Percentiles rank a stretch among this genome's conserved stretches.
These are phyloP conservation scores for Drepana arcuata DNA, from an alignment of 1,140 invertebrate genomes.

Conservation along the genomic window DNA sequence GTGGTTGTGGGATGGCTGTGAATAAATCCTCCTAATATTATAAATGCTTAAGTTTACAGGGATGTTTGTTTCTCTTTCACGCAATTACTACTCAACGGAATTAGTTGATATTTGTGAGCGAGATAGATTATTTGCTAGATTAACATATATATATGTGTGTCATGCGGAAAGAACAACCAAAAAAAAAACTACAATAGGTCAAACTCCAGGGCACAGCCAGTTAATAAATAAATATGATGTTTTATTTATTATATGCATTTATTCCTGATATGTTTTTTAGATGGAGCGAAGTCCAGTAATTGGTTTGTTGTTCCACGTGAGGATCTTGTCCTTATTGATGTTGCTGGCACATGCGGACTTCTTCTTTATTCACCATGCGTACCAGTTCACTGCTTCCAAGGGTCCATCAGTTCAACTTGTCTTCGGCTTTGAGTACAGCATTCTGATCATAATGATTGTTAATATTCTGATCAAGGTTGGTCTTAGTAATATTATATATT, in stretches of 20 bases:
- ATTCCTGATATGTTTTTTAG: constrained; percentile 73
- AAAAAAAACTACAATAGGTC: too few species aligned
- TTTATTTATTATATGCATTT: constrained; percentile 8
- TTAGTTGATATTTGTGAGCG: too few species aligned
- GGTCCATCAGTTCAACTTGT: constrained; percentile 98
- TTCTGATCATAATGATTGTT: constrained; percentile 93
- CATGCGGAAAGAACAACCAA: too few species aligned
- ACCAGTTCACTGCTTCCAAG: constrained; percentile 93
- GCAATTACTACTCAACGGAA: too few species aligned
- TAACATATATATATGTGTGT: too few species aligned
- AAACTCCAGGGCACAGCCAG: too few species aligned
- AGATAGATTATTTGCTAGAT: too few species aligned
- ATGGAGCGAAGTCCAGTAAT: constrained; percentile 99
- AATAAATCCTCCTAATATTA: too few species aligned
- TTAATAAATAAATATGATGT: background rate
- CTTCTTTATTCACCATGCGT: constrained; percentile 94
- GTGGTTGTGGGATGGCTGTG: too few species aligned
- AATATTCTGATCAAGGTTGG: constrained; percentile 92
- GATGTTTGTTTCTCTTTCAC: too few species aligned
- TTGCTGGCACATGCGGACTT: constrained; percentile 89
- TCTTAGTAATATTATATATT: too few species aligned
- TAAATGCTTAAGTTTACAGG: too few species aligned
- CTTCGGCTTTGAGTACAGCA: constrained; percentile 99
- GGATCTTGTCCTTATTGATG: constrained; percentile 89
- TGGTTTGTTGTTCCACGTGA: constrained; percentile 94